These are phyloP conservation scores for Chiroxiphia lanceolata DNA, from an alignment of 2,797 vertebrate species.

Conservation along the genomic window DNA sequence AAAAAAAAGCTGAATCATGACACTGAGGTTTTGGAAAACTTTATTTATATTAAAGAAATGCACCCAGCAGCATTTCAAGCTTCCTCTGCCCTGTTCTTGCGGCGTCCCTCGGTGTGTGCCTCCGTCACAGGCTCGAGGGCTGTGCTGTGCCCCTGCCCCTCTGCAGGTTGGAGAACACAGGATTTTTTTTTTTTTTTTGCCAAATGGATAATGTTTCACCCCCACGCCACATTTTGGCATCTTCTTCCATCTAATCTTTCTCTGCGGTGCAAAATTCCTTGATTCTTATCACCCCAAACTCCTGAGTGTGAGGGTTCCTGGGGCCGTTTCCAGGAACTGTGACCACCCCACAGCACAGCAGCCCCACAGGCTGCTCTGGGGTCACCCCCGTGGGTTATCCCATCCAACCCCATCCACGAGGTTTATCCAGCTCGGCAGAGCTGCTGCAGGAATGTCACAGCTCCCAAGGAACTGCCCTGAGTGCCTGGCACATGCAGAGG, in stretches of 20 bases:
- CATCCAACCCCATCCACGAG: background rate
- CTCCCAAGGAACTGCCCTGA: background rate
- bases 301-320: background rate
- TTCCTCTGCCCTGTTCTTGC: background rate
- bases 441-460: background rate
- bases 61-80: constrained; percentile 38
- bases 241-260: background rate
- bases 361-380: background rate
- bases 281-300: constrained; percentile 19
- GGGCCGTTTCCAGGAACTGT: background rate
- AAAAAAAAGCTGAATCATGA: constrained; percentile 69
- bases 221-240: background rate
- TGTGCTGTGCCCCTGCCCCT: background rate
- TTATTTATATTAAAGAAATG: constrained; percentile 66
- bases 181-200: background rate
- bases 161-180: background rate
- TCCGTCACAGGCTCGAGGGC: background rate
- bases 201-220: background rate
- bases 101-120: background rate
- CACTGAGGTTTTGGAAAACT: constrained; percentile 54
- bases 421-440: background rate
- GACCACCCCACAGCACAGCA: background rate
- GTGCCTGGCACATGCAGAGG: background rate
- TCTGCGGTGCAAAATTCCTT: background rate
- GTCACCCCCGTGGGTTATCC: background rate